A percentile compares a stretch with the other conserved stretches of the same genome.
Conservation (phyloP, 1,140 invertebrate genomes). For the Oedothorax gibbosus region DNA sequence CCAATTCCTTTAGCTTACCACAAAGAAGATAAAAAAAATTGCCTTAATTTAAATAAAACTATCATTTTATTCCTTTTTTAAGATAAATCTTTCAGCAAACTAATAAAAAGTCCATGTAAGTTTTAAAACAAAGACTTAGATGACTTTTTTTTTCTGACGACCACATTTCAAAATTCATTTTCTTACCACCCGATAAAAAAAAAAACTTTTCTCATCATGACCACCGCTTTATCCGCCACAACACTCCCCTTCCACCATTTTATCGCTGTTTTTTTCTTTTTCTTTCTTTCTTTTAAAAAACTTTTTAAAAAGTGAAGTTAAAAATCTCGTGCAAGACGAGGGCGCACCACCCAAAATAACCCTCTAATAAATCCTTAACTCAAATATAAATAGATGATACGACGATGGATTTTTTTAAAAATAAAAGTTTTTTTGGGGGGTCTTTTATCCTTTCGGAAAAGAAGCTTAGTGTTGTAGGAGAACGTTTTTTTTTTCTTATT, state of each 20-base stretch:
- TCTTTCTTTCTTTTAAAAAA: constrained; percentile 25
- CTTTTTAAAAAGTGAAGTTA: constrained; percentile 19
- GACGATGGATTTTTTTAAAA: constrained; percentile 45
- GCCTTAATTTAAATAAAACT: too few species aligned
- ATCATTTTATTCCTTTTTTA: too few species aligned
- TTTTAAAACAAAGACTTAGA: not conserved
- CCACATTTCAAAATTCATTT: constrained; percentile 50
- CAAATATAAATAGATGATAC: constrained; percentile 60
- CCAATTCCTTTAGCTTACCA: too few species aligned
- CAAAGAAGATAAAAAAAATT: too few species aligned
- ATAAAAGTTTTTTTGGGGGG: too few species aligned
- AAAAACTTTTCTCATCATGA: not conserved
- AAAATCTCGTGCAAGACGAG: constrained; percentile 21
- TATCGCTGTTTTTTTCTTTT: constrained; percentile 34
- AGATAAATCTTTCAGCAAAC: too few species aligned
- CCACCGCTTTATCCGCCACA: not conserved
- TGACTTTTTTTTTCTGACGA: constrained; percentile 8
- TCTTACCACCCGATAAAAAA: not conserved
- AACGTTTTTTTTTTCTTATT: constrained; percentile 14
- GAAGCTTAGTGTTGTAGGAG: constrained; percentile 11
- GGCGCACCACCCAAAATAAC: constrained; percentile 56
- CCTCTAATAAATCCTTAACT: constrained; percentile 60
- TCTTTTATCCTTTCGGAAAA: not conserved
- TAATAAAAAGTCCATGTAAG: constrained; percentile 4
- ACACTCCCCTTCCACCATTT: not conserved